phyloP scores from a whole-genome alignment of 2,797 vertebrate species.

The Alfaro cultratus region DNA sequence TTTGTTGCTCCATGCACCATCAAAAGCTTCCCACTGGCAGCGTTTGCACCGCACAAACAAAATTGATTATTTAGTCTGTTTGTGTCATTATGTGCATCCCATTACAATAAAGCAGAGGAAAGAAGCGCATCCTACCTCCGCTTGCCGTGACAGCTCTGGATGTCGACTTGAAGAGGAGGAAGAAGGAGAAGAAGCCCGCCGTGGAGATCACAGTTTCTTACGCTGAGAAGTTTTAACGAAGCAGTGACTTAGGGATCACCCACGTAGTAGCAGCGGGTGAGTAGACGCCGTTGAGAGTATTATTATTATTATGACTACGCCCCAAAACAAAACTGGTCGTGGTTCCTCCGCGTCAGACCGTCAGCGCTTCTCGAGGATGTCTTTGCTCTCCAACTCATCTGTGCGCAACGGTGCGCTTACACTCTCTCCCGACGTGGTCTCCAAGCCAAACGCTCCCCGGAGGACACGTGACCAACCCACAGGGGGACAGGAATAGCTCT shows the following conservation, averaged over 20 bases:
- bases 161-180: conserved; percentile 42
- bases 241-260: conserved; percentile 31
- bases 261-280: conserved; percentile 12
- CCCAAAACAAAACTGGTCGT: conserved; percentile 53
- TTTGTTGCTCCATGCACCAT: conserved; percentile 13
- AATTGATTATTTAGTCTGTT: conserved; percentile 16
- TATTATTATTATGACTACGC: conserved; percentile 57
- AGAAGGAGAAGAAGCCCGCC: conserved; percentile 43
- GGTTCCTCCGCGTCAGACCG: conserved; percentile 35
- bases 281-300: conserved; percentile 5
- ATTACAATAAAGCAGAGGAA: conserved; percentile 2
- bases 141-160: conserved; percentile 49
- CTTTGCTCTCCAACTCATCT: conserved; percentile 57
- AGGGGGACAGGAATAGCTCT: conserved; percentile 75
- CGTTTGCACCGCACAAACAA: conserved; percentile 16
- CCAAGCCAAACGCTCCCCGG: conserved; percentile 69
- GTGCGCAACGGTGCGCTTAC: conserved; percentile 62
- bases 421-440: conserved; percentile 40
- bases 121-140: conserved; percentile 65
- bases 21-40: background rate
- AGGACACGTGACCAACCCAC: conserved; percentile 81
- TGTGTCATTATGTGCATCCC: background rate
- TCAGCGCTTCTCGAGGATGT: conserved; percentile 46
- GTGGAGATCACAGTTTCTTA: conserved; percentile 32
- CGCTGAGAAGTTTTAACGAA: conserved; percentile 69